Evolutionary conservation across 2,797 vertebrate genomes (phyloP).

Genomic region (Ibycter americanus): DNA sequence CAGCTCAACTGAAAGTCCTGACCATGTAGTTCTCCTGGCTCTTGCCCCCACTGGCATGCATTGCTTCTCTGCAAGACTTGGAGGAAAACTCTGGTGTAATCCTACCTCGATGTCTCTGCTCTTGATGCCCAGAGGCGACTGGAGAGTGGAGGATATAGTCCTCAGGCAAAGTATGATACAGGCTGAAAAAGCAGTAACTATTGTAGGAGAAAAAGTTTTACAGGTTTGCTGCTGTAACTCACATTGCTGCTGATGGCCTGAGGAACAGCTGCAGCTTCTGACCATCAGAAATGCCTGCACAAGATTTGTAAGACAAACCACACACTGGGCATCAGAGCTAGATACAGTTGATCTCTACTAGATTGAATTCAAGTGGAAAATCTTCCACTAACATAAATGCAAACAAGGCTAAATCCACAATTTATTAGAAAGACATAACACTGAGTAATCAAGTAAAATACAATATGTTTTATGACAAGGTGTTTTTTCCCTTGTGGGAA

Average conservation of each 20-base stretch:
- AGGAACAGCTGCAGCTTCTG: background rate
- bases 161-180: background rate
- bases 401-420: background rate
- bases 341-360: background rate
- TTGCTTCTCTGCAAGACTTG: background rate
- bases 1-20: background rate
- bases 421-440: conserved; percentile 22
- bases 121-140: background rate
- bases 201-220: background rate
- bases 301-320: background rate
- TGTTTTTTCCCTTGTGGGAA: conserved; percentile 29
- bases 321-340: background rate
- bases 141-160: background rate
- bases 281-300: background rate
- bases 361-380: background rate
- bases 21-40: background rate
- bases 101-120: background rate
- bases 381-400: conserved; percentile 13
- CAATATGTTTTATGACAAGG: conserved; percentile 23
- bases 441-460: conserved; percentile 51
- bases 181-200: background rate
- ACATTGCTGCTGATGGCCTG: background rate
- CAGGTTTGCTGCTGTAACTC: background rate
- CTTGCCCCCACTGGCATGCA: rapidly evolving
- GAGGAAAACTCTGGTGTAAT: background rate